Evolutionary conservation across 2,797 vertebrate genomes (phyloP).

Genomic region (Calcarius lapponicus): DNA sequence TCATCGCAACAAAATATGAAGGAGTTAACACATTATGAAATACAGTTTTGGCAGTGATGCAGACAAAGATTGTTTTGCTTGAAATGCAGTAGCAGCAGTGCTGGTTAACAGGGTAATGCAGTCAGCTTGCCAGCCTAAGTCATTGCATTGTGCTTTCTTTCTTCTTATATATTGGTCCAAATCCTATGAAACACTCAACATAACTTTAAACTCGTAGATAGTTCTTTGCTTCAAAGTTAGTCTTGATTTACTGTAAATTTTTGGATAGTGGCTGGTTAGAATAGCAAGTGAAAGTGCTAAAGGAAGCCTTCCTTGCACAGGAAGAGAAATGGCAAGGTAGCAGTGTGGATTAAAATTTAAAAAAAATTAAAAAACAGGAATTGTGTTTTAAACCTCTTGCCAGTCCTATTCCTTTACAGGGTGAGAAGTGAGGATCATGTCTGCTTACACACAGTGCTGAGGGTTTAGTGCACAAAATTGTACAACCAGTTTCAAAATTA

Average conservation of each 20-base stretch:
- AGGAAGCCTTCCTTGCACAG: not conserved
- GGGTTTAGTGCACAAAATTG: not conserved
- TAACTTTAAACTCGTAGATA: not conserved
- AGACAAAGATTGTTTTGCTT: conserved; percentile 35
- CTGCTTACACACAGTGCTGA: not conserved
- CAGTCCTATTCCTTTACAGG: not conserved
- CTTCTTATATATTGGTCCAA: not conserved
- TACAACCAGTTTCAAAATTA: not conserved
- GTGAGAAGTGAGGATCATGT: not conserved
- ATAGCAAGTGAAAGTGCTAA: not conserved
- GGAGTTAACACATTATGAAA: conserved; percentile 59
- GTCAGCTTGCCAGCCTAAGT: not conserved
- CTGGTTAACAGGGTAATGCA: conserved; percentile 2
- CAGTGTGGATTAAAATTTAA: not conserved
- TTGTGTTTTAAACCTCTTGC: not conserved
- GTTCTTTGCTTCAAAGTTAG: not conserved
- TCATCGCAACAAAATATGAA: conserved; percentile 37
- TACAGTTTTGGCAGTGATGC: not conserved
- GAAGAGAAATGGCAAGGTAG: not conserved
- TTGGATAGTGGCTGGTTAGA: not conserved
- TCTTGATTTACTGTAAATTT: not conserved
- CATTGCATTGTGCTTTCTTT: not conserved
- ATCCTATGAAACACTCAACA: not conserved
- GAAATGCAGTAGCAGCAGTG: not conserved
- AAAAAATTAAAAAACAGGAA: not conserved